Evolutionary conservation across 2,888 invertebrate species (phyloP).

Genomic region (Trachelus tabidus): DNA sequence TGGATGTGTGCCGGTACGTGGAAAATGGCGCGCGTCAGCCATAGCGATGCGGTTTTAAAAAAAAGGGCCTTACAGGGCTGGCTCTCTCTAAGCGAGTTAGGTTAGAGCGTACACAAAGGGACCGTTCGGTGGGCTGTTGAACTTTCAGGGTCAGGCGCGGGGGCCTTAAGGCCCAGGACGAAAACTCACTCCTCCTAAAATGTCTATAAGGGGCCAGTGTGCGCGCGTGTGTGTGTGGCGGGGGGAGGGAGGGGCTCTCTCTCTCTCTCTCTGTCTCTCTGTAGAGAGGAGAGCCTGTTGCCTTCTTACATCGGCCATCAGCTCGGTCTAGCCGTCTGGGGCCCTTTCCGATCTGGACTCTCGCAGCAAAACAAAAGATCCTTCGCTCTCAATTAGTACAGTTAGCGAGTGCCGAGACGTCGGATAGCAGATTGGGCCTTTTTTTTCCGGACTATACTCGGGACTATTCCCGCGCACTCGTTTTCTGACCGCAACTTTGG

Average conservation of each 20-base stretch:
- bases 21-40: background rate
- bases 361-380: background rate
- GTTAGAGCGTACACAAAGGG: constrained; percentile 63
- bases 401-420: background rate
- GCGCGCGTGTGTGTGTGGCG: background rate
- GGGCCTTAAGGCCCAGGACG: constrained; percentile 17
- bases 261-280: too few relatives aligned
- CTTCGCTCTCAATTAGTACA: background rate
- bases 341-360: background rate
- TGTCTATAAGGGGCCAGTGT: background rate
- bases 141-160: constrained; percentile 24
- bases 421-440: background rate
- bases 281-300: background rate
- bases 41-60: background rate
- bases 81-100: constrained; percentile 13
- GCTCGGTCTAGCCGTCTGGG: background rate
- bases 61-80: background rate
- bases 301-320: background rate
- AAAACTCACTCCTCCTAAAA: constrained; percentile 9
- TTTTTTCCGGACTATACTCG: background rate
- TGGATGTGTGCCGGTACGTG: background rate
- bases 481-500: background rate
- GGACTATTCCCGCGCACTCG: background rate
- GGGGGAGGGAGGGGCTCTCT: background rate
- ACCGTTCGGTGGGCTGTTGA: constrained; percentile 35